phyloP scores from a whole-genome alignment of 2,113 vertebrate species.

The Procavia capensis region DNA sequence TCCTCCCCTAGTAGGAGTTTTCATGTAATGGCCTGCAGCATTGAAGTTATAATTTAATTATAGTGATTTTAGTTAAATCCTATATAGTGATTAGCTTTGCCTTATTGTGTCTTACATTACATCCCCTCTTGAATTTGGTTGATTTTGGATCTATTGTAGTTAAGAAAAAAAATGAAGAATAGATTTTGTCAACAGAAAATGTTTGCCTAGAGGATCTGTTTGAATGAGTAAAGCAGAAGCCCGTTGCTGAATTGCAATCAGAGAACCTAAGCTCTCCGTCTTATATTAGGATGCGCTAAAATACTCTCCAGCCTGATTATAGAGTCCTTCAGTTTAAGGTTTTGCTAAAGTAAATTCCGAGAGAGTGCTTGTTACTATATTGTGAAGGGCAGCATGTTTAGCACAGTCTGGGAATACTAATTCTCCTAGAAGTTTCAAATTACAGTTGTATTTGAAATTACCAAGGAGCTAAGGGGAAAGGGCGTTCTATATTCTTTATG shows the following conservation, averaged over 20 bases:
- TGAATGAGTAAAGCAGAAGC: constrained; percentile 14
- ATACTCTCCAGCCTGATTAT: neutral
- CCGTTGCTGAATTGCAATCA: neutral
- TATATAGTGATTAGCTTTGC: constrained; percentile 57
- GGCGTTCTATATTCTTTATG: neutral
- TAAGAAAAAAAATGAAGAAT: constrained; percentile 35
- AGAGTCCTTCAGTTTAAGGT: neutral
- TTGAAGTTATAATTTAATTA: constrained; percentile 72
- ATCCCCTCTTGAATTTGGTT: constrained; percentile 61
- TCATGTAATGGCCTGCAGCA: constrained; percentile 33
- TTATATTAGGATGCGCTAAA: neutral
- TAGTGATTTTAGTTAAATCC: constrained; percentile 66
- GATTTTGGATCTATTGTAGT: constrained; percentile 48
- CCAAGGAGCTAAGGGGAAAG: neutral
- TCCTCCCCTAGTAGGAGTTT: neutral
- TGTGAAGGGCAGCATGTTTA: neutral
- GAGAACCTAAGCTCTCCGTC: neutral
- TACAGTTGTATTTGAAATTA: constrained; percentile 37
- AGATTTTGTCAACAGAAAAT: constrained; percentile 60
- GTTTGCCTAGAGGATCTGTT: constrained; percentile 52
- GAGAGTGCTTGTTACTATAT: neutral
- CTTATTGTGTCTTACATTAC: constrained; percentile 58
- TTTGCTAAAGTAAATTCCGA: constrained; percentile 42
- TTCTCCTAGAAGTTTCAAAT: constrained; percentile 33
- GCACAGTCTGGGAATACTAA: constrained; percentile 17